A percentile compares a stretch with the other conserved stretches of the same genome.
These are phyloP conservation scores for Plestiodon gilberti DNA, from an alignment of 2,113 vertebrate genomes.

Conservation along the genomic window DNA sequence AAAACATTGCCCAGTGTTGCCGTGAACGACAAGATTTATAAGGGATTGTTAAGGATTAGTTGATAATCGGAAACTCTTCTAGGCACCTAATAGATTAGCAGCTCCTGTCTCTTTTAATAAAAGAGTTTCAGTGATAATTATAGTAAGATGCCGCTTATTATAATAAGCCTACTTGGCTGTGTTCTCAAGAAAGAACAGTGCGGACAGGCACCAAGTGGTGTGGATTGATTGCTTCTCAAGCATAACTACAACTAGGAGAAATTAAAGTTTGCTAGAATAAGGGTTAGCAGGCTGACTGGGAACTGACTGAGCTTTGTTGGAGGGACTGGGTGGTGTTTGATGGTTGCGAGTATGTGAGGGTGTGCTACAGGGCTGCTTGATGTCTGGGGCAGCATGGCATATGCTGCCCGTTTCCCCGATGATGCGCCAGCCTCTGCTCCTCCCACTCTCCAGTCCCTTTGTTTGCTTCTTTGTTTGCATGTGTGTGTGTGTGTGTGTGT, in stretches of 20 bases:
- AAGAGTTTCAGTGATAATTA: slow-evolving; percentile 21
- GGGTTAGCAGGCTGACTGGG: too few species aligned
- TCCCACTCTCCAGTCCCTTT: too few species aligned
- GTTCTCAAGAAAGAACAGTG: neutral
- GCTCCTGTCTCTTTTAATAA: slow-evolving; percentile 25
- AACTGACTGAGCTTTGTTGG: too few species aligned
- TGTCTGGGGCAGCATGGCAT: too few species aligned
- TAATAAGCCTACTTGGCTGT: neutral
- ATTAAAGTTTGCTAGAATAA: too few species aligned
- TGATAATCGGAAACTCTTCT: slow-evolving; percentile 42
- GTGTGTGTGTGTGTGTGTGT: too few species aligned
- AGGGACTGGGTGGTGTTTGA: too few species aligned
- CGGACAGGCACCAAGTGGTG: neutral
- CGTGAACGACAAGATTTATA: slow-evolving; percentile 32
- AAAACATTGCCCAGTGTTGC: slow-evolving; percentile 16
- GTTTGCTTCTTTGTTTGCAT: too few species aligned
- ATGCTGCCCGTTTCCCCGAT: too few species aligned
- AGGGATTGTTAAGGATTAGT: slow-evolving; percentile 46
- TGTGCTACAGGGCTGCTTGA: too few species aligned
- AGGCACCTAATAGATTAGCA: slow-evolving; percentile 40
- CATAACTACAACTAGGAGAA: neutral
- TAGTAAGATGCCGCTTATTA: slow-evolving; percentile 16
- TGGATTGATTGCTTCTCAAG: neutral
- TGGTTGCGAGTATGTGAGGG: too few species aligned
- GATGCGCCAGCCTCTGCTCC: too few species aligned